These are phyloP conservation scores for Thermophis baileyi DNA, from an alignment of 2,113 vertebrate species.

Conservation along the genomic window DNA sequence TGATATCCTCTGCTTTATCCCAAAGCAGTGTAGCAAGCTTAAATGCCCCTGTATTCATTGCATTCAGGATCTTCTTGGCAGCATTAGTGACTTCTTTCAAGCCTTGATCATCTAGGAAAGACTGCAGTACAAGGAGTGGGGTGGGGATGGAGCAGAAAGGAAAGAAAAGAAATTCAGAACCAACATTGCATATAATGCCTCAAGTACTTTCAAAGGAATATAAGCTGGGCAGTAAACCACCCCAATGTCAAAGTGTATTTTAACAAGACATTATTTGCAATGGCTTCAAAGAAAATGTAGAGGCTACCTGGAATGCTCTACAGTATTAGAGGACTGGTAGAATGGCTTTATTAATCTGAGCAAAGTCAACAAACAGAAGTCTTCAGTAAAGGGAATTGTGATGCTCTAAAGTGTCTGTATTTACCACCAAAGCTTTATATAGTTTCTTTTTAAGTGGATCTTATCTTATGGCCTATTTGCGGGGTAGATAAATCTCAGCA, in stretches of 20 bases:
- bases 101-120: conserved; percentile 87
- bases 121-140: conserved; percentile 70
- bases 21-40: conserved; percentile 84
- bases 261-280: neutral
- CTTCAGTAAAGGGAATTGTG: neutral
- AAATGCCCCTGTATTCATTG: conserved; percentile 74
- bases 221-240: neutral
- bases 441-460: neutral
- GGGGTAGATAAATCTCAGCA: neutral
- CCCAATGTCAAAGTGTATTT: neutral
- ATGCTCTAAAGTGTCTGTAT: neutral
- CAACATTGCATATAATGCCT: too few species aligned
- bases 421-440: neutral
- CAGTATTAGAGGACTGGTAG: neutral
- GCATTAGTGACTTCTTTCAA: conserved; percentile 77
- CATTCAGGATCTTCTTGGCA: conserved; percentile 78
- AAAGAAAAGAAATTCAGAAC: neutral
- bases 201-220: neutral
- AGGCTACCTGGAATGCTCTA: neutral
- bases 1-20: conserved; percentile 74
- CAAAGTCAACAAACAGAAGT: neutral
- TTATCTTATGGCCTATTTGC: neutral
- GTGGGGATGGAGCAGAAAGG: neutral
- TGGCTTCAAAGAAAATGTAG: neutral
- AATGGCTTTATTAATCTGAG: neutral